Conservation (phyloP, 2,113 vertebrate species). For the Sporophila hypoxantha region DNA sequence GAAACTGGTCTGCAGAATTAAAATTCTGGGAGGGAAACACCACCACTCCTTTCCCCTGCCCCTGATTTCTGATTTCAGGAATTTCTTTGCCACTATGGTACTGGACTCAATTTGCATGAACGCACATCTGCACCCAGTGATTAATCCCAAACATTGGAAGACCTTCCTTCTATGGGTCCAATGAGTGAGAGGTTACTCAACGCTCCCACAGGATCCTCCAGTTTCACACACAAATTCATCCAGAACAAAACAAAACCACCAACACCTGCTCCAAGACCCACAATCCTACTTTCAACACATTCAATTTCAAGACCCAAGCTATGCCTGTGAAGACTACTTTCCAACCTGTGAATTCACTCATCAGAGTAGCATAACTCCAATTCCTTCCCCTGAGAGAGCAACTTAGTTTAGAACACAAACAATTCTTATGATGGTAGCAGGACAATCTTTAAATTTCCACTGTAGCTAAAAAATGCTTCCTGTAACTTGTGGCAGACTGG, state of each 20-base stretch:
- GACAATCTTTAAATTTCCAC: background rate
- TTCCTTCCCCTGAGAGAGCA: background rate
- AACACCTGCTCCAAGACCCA: background rate
- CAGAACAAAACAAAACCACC: background rate
- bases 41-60: background rate
- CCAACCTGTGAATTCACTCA: background rate
- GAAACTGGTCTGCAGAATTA: background rate
- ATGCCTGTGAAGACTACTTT: background rate
- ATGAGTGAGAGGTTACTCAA: background rate
- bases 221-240: background rate
- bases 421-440: background rate
- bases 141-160: background rate
- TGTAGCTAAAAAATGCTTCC: background rate
- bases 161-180: background rate
- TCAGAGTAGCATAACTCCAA: background rate
- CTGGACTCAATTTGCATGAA: background rate
- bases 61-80: background rate
- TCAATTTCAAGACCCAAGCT: background rate
- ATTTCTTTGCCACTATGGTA: background rate
- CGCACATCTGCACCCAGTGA: fast-evolving
- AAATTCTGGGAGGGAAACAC: background rate
- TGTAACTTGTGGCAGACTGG: fast-evolving
- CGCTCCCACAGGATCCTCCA: background rate
- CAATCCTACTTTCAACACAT: background rate
- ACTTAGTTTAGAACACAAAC: background rate